Conservation (phyloP, 1,140 invertebrate species). For the Ephestia elutella region DNA sequence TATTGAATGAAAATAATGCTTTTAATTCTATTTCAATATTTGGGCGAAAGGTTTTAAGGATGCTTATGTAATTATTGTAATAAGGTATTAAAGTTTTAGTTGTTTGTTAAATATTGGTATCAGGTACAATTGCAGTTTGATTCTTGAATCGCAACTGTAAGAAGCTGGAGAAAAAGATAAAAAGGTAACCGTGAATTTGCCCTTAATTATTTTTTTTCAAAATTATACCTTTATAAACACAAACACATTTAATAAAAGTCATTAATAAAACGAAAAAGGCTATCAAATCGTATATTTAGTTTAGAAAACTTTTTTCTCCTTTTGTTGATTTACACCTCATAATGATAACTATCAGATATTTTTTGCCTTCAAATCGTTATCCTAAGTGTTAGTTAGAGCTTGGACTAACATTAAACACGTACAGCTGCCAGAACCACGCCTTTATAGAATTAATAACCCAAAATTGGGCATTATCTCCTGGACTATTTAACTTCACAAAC, state of each 20-base stretch:
- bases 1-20: slow-evolving; percentile 70
- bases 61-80: slow-evolving; percentile 23
- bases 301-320: background rate
- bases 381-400: background rate
- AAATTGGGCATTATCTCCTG: background rate
- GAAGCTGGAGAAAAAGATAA: no score
- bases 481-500: background rate
- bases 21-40: slow-evolving; percentile 72
- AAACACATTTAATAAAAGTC: no score
- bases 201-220: no score
- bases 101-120: slow-evolving; percentile 2
- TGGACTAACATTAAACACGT: background rate
- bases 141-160: no score
- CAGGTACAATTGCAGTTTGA: background rate
- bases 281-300: background rate
- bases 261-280: background rate
- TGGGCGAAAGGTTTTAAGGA: slow-evolving; percentile 44
- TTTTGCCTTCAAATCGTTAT: background rate
- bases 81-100: slow-evolving; percentile 15
- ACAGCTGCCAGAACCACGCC: background rate
- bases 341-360: background rate
- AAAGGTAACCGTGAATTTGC: no score
- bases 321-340: slow-evolving; percentile 5
- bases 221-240: no score
- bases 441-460: background rate